These are phyloP conservation scores for Trichacis sp. DNA, from an alignment of 2,888 invertebrate genomes.

Conservation along the genomic window DNA sequence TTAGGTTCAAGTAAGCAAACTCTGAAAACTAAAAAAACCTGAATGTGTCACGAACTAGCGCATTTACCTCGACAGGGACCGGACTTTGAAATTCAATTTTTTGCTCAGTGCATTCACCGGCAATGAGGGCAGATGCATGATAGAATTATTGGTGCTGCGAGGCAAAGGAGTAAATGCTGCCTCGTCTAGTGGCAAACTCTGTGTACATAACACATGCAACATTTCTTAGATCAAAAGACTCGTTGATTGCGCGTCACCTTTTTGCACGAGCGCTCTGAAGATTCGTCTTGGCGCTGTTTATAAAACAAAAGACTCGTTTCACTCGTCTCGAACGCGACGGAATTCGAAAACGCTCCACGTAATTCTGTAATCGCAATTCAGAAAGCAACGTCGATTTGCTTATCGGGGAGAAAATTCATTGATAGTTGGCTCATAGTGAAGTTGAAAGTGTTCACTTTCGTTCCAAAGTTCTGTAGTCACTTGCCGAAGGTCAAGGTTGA, in stretches of 20 bases:
- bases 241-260: conserved; percentile 27
- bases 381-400: background rate
- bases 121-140: no score
- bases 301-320: conserved; percentile 11
- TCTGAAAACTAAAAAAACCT: no score
- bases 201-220: conserved; percentile 25
- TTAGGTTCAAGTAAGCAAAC: no score
- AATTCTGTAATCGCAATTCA: conserved; percentile 3
- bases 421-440: no score
- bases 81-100: no score
- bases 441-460: background rate
- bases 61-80: no score
- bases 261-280: conserved; percentile 10
- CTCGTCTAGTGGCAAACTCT: conserved; percentile 18
- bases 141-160: no score
- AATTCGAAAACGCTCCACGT: conserved; percentile 1
- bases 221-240: conserved; percentile 30
- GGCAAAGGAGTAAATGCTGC: no score
- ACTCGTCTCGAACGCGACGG: background rate
- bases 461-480: conserved; percentile 23
- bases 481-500: conserved; percentile 37
- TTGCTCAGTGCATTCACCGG: no score
- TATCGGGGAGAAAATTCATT: no score
- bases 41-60: no score
- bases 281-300: conserved; percentile 12